phyloP scores from a whole-genome alignment of 2,888 invertebrate species.

The Microctonus aethiopoides region DNA sequence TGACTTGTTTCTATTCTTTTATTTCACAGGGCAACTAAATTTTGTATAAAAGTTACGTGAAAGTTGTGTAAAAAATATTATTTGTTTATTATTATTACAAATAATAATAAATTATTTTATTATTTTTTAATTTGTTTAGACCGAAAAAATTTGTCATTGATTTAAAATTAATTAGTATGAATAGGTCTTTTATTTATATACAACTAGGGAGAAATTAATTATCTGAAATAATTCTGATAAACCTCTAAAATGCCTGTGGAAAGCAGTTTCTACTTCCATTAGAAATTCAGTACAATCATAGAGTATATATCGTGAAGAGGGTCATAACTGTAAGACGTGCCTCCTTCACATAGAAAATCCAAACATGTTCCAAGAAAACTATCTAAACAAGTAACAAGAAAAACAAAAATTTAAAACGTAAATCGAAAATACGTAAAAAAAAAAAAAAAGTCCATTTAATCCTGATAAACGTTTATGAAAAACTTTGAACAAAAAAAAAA shows the following conservation, averaged over 20 bases:
- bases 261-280: slow-evolving; percentile 6
- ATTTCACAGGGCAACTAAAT: too few species aligned
- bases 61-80: too few species aligned
- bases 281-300: not conserved
- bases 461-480: not conserved
- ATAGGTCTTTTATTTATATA: too few species aligned
- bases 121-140: too few species aligned
- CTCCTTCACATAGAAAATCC: not conserved
- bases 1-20: too few species aligned
- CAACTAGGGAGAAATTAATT: slow-evolving; percentile 10
- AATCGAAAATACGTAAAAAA: not conserved
- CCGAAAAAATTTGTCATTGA: too few species aligned
- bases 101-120: too few species aligned
- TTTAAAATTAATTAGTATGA: too few species aligned
- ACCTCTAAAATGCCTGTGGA: not conserved
- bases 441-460: not conserved
- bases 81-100: too few species aligned
- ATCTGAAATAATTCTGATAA: slow-evolving; percentile 11
- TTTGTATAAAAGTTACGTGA: too few species aligned
- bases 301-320: not conserved
- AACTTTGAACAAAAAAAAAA: too few species aligned
- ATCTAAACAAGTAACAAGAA: slow-evolving; percentile 1
- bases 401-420: not conserved
- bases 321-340: slow-evolving; percentile 17
- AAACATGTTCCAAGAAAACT: not conserved